Base-by-base conservation (phyloP, 2,888 invertebrate genomes). In the Gymnoscelis rufifasciata region DNA sequence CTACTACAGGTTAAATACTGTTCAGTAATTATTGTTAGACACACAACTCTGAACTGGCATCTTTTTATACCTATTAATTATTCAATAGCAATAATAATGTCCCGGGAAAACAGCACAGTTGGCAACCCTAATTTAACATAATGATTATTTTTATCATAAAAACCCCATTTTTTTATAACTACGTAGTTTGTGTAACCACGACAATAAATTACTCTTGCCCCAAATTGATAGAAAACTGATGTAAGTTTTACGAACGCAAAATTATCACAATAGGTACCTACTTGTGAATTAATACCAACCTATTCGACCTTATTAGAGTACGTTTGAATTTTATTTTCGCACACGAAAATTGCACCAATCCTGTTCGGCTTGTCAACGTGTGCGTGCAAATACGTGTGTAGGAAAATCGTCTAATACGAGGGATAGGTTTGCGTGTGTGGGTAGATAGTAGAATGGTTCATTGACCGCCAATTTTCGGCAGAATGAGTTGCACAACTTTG, bases 381-480 rank as follows among this genome's bases (percentile, higher is more conserved):
- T 71, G 61, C 7, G 61, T 56, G 45, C 47, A 50, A 60, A 54
- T 66, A 51, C 45, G 56, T 61, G 62, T 58, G 67, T 71, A n/a
- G n/a, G n/a, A n/a, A n/a, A n/a, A n/a, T n/a, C n/a, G n/a, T n/a
- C n/a, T n/a, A n/a, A n/a, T n/a, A 69, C 62, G 65, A 63, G 51
- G 47, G 54, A 38, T 7, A 24, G 26, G 12, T 15, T 6, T 29
- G 24, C 12, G 1, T 57, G 55, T 53, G 59, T 68, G 69, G 52
- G 71, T 67, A 52, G 52, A 62, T 59, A 59, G 59, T 68, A 57
- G 38, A 35, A 15, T 27, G 60, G 75, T 62, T 68, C 67, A 61
- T 46, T 59, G 68, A 73, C 71, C 75, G 62, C 59, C 66, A 72
- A 74, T 67, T 72, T 74, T 74, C 66, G 71, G 71, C 60, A 52